Evolutionary conservation across 2,888 invertebrate genomes (phyloP), one percentile per base, ranked within the genome.

Genomic region (Ophion ellenae): DNA sequence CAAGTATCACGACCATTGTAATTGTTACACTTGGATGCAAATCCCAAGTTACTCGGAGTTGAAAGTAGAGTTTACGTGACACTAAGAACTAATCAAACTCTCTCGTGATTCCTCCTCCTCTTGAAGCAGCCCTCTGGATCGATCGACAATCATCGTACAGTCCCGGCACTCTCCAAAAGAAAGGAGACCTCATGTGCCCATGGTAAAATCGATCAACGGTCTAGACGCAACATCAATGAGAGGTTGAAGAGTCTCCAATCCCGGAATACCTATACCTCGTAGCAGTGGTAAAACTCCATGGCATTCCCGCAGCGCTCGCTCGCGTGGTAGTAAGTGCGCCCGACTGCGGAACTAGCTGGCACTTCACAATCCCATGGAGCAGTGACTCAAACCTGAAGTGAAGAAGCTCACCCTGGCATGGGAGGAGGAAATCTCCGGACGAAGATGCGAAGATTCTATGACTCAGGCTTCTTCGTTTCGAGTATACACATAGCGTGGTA

Each of bases 371-470:
- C 74, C 77, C 81, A 83, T 85, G 81, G 84, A 83, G 83, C 78
- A 77, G 85, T 71, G 61, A 81, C 47, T 85, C 61, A 36, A 45
- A 76, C 61, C 36, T 73, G 75, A 69, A 75, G 83, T 70, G 76
- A 78, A 75, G 75, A 59, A 76, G 82, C 64, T 47, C 64, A 57
- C 64, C 45, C 45, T 40, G 14, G 57, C 36, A 67, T 84, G 83
- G 82, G 61, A 67, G 75, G 63, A 73, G 40, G 85, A 79, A 74
- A 83, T 78, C 61, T 69, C 64, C 70, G 53, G 87, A 87, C 81
- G 86, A 87, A 87, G 87, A 88, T 83, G 86, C 74, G 36, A 71
- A 53, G 66, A 63, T 14, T 76, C 74, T 71, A 74, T 86, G 85
- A 81, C 70, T 69, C 47, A n/a, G 66, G 86, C 81, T 81, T 75